Evolutionary conservation across 2,888 invertebrate genomes (phyloP).

Genomic region (Acholoe squamosa): DNA sequence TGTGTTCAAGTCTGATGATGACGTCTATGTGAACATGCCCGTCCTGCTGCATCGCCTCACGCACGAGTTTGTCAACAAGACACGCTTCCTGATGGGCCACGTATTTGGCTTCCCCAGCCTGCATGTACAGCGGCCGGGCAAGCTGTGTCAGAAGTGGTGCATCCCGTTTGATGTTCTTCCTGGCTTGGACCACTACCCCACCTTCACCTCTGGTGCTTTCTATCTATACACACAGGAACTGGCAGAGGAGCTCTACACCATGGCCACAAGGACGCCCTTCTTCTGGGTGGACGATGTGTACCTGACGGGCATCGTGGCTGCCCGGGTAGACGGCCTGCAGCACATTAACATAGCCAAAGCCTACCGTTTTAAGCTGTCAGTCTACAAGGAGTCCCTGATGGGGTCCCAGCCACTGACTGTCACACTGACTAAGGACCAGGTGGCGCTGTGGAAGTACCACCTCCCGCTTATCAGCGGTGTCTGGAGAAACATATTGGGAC

Average conservation of each 20-base stretch:
- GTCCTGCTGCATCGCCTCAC: background rate
- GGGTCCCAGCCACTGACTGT: background rate
- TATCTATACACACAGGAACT: background rate
- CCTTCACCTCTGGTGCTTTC: constrained; percentile 24
- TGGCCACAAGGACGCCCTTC: constrained; percentile 21
- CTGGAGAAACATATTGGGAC: background rate
- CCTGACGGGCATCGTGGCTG: constrained; percentile 30
- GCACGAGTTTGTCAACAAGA: background rate
- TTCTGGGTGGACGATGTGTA: constrained; percentile 57
- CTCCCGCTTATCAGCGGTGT: background rate
- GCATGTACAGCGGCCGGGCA: constrained; percentile 31
- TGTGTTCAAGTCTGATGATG: constrained; percentile 47
- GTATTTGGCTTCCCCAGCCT: background rate
- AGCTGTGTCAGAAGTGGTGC: constrained; percentile 29
- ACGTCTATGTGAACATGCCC: constrained; percentile 26
- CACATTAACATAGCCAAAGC: constrained; percentile 22
- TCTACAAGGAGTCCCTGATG: background rate
- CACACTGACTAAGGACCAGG: background rate
- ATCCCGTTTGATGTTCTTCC: constrained; percentile 32
- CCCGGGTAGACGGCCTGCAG: background rate
- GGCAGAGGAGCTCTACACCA: background rate
- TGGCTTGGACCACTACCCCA: constrained; percentile 49
- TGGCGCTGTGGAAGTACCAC: background rate
- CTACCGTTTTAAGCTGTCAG: background rate
- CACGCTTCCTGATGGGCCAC: constrained; percentile 4